These are phyloP conservation scores for Drosophila ercepeae DNA, from an alignment of 1,140 invertebrate genomes.

Conservation along the genomic window DNA sequence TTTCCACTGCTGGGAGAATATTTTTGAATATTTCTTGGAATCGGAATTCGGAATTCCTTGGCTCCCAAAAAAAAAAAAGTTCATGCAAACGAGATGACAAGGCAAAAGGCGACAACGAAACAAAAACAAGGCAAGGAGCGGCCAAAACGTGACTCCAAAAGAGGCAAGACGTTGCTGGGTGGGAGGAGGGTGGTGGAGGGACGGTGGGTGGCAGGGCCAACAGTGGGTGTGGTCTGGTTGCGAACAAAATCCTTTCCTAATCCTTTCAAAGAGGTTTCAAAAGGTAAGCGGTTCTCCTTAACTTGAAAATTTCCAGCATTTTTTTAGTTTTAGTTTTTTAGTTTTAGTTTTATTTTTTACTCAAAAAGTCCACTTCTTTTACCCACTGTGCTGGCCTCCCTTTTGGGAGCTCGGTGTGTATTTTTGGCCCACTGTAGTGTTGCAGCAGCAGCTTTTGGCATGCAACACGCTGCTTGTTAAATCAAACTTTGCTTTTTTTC, in stretches of 20 bases:
- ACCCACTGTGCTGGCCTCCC: constrained; percentile 34
- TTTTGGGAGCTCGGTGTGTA: constrained; percentile 10
- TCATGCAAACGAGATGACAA: constrained; percentile 76
- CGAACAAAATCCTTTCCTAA: too few species aligned
- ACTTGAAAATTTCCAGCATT: neutral
- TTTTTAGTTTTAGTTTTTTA: too few species aligned
- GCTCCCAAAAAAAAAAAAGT: constrained; percentile 43
- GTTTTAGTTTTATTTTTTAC: too few species aligned
- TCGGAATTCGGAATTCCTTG: constrained; percentile 70
- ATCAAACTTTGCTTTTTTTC: constrained; percentile 42
- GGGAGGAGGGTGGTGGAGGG: neutral
- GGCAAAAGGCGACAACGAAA: constrained; percentile 66
- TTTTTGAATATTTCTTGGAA: constrained; percentile 82
- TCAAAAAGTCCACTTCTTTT: neutral
- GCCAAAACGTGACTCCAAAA: constrained; percentile 64
- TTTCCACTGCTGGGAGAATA: constrained; percentile 72
- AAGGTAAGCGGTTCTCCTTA: too few species aligned
- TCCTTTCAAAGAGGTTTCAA: too few species aligned
- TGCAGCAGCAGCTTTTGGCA: constrained; percentile 50
- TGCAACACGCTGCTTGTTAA: constrained; percentile 61
- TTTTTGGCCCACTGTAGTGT: constrained; percentile 61
- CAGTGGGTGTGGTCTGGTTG: constrained; percentile 5
- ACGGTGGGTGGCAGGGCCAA: constrained; percentile 8
- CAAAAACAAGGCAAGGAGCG: constrained; percentile 30
- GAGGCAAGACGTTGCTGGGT: constrained; percentile 34